A percentile compares a stretch with the other conserved stretches of the same genome.
Conservation (phyloP, 2,888 invertebrate species). For the Heliconius erato region DNA sequence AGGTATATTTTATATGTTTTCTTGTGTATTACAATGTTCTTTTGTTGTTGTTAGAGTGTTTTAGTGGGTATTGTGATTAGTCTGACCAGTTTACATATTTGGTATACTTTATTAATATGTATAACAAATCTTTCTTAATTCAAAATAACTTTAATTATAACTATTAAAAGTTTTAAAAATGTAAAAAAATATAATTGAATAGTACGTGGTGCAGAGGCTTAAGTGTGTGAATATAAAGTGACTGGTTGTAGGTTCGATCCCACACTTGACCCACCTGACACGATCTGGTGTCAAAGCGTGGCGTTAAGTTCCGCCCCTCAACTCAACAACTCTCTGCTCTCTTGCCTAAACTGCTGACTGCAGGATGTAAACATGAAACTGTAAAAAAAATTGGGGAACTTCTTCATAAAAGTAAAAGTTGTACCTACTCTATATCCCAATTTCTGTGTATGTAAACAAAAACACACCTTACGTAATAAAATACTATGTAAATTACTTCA, state of each 20-base stretch:
- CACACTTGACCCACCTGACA: too few relatives aligned
- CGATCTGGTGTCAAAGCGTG: too few relatives aligned
- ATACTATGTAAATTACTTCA: slow-evolving; percentile 44
- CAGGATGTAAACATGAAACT: not conserved
- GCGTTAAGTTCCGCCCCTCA: too few relatives aligned
- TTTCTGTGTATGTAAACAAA: not conserved
- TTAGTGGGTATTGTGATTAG: not conserved
- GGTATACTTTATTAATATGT: not conserved
- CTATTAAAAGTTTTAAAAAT: too few relatives aligned
- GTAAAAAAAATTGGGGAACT: not conserved
- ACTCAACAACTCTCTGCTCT: too few relatives aligned
- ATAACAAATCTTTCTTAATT: not conserved
- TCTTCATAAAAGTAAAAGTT: not conserved
- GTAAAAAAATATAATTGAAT: too few relatives aligned
- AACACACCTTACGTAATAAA: slow-evolving; percentile 11
- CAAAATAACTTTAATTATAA: not conserved
- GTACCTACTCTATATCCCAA: not conserved
- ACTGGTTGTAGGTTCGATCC: too few relatives aligned
- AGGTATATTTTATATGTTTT: slow-evolving; percentile 15
- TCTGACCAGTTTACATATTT: not conserved
- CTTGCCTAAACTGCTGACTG: not conserved
- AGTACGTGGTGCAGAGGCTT: too few relatives aligned
- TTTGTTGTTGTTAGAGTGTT: slow-evolving; percentile 50
- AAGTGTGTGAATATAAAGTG: too few relatives aligned
- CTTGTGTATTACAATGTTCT: not conserved